These are phyloP conservation scores for Herpetotheres cachinnans DNA, from an alignment of 2,113 vertebrate genomes.

Conservation along the genomic window DNA sequence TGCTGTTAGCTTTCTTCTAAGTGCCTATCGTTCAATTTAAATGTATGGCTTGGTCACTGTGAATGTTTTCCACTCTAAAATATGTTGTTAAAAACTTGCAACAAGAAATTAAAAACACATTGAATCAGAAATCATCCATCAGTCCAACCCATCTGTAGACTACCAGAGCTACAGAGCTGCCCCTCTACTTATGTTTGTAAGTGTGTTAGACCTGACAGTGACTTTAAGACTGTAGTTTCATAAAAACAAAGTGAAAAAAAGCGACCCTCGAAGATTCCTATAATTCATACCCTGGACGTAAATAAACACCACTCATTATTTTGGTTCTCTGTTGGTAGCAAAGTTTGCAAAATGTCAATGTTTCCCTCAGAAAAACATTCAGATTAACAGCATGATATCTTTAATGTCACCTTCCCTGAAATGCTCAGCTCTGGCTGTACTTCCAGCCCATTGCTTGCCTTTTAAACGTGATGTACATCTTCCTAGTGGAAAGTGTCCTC, in stretches of 20 bases:
- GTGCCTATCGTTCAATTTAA: neutral
- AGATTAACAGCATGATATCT: neutral
- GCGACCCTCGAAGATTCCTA: neutral
- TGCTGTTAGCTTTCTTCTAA: neutral
- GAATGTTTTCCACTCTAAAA: neutral
- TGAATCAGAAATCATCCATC: neutral
- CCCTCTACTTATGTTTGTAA: neutral
- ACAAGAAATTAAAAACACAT: neutral
- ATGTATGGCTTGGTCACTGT: neutral
- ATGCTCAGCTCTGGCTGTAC: neutral
- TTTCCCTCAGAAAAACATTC: neutral
- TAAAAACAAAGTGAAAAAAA: neutral
- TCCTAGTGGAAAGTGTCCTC: too few relatives aligned
- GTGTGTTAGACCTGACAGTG: neutral
- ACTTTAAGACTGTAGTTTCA: neutral
- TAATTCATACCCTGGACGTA: neutral
- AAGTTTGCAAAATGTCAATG: too few relatives aligned
- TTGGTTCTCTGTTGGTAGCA: neutral
- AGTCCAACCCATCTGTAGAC: neutral
- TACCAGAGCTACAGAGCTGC: neutral
- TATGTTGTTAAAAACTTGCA: neutral
- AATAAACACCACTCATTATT: neutral
- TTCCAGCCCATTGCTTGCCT: too few relatives aligned
- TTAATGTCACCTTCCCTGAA: neutral
- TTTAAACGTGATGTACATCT: rapidly evolving